A percentile compares a stretch with the other conserved stretches of the same genome.
phyloP scores from a whole-genome alignment of 2,797 vertebrate genomes.

The Fundulus diaphanus region DNA sequence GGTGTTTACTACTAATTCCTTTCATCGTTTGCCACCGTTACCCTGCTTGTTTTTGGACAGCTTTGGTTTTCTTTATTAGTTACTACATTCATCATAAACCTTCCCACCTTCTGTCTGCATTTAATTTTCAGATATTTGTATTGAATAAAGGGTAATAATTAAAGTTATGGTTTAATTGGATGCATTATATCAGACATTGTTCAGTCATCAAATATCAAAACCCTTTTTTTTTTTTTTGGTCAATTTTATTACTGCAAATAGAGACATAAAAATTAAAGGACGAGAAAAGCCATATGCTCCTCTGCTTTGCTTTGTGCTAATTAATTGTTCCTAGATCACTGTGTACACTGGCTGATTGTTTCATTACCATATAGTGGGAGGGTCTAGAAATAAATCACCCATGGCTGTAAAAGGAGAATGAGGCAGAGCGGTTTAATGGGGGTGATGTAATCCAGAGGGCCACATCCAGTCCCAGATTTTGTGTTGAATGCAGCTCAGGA shows the following conservation, averaged over 20 bases:
- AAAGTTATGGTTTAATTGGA: background rate
- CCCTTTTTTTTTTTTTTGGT: background rate
- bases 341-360: constrained; percentile 26
- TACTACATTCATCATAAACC: background rate
- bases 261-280: constrained; percentile 14
- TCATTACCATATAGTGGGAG: constrained; percentile 28
- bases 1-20: background rate
- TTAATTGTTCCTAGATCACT: constrained; percentile 28
- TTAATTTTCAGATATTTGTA: background rate
- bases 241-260: background rate
- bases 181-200: background rate
- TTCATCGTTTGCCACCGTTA: background rate
- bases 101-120: background rate
- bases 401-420: constrained; percentile 16
- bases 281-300: constrained; percentile 27
- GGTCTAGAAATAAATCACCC: constrained; percentile 28
- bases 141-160: background rate
- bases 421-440: background rate
- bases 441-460: constrained; percentile 27
- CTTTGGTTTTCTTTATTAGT: background rate
- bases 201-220: background rate
- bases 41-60: background rate
- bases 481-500: constrained; percentile 27
- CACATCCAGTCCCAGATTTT: constrained; percentile 16
- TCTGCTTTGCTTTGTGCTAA: background rate